These are phyloP conservation scores for Lymantria dispar DNA, from an alignment of 2,888 invertebrate genomes.

Conservation along the genomic window DNA sequence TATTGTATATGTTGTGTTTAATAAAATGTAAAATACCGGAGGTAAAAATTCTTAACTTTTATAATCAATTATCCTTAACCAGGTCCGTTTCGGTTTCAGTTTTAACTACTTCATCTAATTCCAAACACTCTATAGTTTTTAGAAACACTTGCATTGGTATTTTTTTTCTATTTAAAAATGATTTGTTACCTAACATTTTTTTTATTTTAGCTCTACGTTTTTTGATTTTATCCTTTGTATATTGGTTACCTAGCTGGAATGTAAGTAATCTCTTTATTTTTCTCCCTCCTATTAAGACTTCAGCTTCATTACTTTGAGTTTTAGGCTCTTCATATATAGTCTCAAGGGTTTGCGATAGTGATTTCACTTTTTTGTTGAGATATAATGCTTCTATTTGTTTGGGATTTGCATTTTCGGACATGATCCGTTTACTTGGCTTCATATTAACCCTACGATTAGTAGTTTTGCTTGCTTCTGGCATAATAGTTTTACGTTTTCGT, in stretches of 20 bases:
- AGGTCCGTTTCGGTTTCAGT: constrained; percentile 45
- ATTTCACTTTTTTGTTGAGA: constrained; percentile 80
- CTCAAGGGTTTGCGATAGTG: constrained; percentile 79
- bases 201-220: constrained; percentile 83
- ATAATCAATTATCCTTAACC: constrained; percentile 26
- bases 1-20: constrained; percentile 22
- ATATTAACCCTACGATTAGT: constrained; percentile 73
- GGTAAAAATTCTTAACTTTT: constrained; percentile 32
- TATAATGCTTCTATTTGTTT: constrained; percentile 81
- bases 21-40: constrained; percentile 35
- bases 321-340: constrained; percentile 85
- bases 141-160: constrained; percentile 82
- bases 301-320: constrained; percentile 59
- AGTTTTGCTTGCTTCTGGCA: constrained; percentile 57
- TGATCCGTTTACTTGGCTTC: constrained; percentile 69
- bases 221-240: constrained; percentile 80
- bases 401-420: constrained; percentile 61
- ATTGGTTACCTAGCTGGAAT: constrained; percentile 75
- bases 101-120: constrained; percentile 67
- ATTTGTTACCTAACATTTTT: constrained; percentile 76
- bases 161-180: constrained; percentile 74
- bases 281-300: constrained; percentile 73
- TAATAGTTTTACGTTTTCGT: constrained; percentile 65
- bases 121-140: constrained; percentile 78
- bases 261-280: constrained; percentile 83